phyloP scores from a whole-genome alignment of 2,113 vertebrate genomes.

The Indicator maculatus region DNA sequence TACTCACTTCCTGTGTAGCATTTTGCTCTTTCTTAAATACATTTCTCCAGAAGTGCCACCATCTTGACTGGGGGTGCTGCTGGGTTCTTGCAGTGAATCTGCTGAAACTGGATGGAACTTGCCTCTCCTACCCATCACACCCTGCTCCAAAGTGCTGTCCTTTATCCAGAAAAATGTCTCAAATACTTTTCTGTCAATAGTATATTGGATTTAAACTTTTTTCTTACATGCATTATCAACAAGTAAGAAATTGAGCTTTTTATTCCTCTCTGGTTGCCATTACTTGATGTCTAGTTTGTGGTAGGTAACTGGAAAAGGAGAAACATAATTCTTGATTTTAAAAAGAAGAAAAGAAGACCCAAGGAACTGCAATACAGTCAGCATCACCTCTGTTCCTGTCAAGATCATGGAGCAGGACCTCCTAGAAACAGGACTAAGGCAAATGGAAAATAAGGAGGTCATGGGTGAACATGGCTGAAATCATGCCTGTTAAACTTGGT shows the following conservation, averaged over 20 bases:
- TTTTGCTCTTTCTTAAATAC: background rate
- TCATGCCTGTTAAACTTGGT: background rate
- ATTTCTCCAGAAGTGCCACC: background rate
- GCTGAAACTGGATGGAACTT: background rate
- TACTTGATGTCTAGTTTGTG: background rate
- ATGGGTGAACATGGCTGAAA: background rate
- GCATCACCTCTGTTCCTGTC: background rate
- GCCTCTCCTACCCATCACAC: background rate
- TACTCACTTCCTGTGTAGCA: background rate
- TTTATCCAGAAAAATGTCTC: background rate
- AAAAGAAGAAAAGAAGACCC: background rate
- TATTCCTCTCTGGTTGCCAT: background rate
- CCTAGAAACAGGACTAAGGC: background rate
- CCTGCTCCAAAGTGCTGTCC: rapidly evolving
- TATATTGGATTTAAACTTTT: background rate
- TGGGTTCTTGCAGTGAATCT: rapidly evolving
- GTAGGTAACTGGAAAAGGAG: background rate
- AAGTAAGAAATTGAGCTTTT: background rate
- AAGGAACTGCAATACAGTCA: background rate
- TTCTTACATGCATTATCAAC: background rate
- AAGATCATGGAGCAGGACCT: background rate
- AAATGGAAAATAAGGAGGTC: background rate
- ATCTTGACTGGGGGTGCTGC: background rate
- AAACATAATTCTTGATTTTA: background rate
- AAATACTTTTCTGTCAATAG: background rate